Conservation (phyloP, 64 coral and sea anemone species). For the Pocillopora verrucosa region DNA sequence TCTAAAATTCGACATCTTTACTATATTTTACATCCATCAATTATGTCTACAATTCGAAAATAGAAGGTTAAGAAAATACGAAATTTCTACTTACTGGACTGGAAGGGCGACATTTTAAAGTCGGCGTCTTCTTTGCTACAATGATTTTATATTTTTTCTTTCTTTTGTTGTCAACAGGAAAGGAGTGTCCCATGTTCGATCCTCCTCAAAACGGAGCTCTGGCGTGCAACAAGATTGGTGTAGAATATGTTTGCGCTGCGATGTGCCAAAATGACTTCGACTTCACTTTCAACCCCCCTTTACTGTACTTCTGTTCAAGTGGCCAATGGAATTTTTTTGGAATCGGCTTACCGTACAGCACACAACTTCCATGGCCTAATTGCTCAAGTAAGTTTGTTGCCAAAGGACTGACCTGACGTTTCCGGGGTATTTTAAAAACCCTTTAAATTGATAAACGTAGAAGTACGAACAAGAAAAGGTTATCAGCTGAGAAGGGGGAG, state of each 20-base stretch:
- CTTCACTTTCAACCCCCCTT: neutral
- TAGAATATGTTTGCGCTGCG: neutral
- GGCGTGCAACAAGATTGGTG: neutral
- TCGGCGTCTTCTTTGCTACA: neutral
- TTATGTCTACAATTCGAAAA: no score
- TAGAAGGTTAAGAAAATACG: no score
- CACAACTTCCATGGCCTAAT: slow-evolving; percentile 7
- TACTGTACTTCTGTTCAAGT: neutral
- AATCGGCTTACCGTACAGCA: no score
- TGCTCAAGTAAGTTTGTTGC: neutral
- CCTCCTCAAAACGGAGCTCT: neutral
- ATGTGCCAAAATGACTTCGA: neutral
- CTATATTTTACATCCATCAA: no score
- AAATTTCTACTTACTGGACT: no score
- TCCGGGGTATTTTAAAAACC: neutral
- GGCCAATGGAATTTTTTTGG: neutral
- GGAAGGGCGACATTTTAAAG: neutral
- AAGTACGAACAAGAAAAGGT: no score
- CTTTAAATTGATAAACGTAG: no score
- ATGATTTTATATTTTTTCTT: neutral
- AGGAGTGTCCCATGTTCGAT: neutral
- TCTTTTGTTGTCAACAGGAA: neutral
- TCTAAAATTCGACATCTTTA: no score
- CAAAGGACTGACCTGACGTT: neutral
- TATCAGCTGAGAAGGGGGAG: no score